A percentile compares a stretch with the other conserved stretches of the same genome.
These are phyloP conservation scores for Bombycilla garrulus DNA, from an alignment of 2,113 vertebrate genomes.

Conservation along the genomic window DNA sequence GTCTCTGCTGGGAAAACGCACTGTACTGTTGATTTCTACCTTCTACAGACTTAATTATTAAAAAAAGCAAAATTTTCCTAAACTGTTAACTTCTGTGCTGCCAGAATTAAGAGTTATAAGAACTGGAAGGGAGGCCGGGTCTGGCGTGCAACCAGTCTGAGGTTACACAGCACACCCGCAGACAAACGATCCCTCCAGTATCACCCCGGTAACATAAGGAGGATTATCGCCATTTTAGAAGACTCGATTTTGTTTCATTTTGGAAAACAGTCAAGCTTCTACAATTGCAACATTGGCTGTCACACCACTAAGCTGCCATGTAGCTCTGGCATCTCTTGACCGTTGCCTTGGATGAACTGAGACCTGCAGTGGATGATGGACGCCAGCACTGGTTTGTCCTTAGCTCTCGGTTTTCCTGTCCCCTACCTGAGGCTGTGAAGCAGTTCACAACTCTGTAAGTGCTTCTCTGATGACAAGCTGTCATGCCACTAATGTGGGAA, in stretches of 20 bases:
- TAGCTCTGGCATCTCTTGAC: background rate
- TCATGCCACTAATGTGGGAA: background rate
- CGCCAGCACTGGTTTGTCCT: background rate
- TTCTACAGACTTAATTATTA: constrained; percentile 77
- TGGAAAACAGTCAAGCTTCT: constrained; percentile 31
- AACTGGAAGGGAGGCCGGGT: background rate
- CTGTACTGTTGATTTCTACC: constrained; percentile 79
- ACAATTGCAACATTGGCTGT: background rate
- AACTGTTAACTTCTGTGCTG: constrained; percentile 75
- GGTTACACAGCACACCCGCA: background rate
- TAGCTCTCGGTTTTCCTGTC: background rate
- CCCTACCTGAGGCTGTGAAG: background rate
- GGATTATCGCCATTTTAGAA: constrained; percentile 5
- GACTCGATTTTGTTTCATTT: constrained; percentile 15
- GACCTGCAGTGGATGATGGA: background rate
- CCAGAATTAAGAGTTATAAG: constrained; percentile 45
- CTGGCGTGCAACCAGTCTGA: background rate
- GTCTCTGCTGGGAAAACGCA: constrained; percentile 78
- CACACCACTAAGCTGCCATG: background rate
- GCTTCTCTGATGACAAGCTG: background rate
- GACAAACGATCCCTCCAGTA: background rate
- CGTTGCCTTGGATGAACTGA: background rate
- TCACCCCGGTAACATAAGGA: background rate
- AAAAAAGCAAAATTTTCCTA: constrained; percentile 68
- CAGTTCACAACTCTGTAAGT: background rate